phyloP scores from a whole-genome alignment of 2,797 vertebrate genomes.

The Alauda arvensis region DNA sequence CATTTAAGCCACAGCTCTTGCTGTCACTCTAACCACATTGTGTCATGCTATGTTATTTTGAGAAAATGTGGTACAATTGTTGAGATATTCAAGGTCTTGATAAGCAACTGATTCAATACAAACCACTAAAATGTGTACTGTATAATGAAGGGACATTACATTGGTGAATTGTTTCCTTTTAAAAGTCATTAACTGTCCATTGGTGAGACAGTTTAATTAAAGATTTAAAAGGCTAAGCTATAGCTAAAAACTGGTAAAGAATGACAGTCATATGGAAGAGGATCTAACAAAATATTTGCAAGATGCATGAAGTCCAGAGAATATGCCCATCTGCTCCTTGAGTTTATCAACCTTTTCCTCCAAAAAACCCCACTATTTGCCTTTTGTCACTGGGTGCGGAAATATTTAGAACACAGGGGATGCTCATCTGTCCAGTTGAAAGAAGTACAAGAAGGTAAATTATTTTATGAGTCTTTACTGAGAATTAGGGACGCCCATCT shows the following conservation, averaged over 20 bases:
- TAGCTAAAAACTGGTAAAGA: constrained; percentile 3
- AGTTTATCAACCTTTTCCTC: background rate
- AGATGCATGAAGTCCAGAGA: background rate
- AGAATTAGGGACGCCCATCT: background rate
- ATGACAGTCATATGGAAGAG: background rate
- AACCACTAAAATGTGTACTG: constrained; percentile 16
- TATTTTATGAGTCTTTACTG: background rate
- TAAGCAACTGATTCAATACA: constrained; percentile 19
- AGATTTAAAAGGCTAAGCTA: constrained; percentile 20
- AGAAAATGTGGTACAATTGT: constrained; percentile 1
- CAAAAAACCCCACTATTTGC: background rate
- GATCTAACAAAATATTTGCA: background rate
- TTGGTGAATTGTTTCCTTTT: constrained; percentile 45
- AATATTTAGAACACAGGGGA: background rate
- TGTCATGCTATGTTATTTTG: constrained; percentile 35
- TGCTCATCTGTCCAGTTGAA: background rate
- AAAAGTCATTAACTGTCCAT: constrained; percentile 48
- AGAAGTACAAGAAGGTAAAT: background rate
- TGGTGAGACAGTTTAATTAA: constrained; percentile 54
- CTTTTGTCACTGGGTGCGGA: background rate
- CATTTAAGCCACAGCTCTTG: constrained; percentile 22
- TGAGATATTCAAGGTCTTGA: constrained; percentile 43
- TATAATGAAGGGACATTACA: constrained; percentile 30
- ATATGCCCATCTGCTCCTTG: background rate
- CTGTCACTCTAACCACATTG: constrained; percentile 29